phyloP scores from a whole-genome alignment of 2,888 invertebrate species.

The Ceriagrion tenellum region DNA sequence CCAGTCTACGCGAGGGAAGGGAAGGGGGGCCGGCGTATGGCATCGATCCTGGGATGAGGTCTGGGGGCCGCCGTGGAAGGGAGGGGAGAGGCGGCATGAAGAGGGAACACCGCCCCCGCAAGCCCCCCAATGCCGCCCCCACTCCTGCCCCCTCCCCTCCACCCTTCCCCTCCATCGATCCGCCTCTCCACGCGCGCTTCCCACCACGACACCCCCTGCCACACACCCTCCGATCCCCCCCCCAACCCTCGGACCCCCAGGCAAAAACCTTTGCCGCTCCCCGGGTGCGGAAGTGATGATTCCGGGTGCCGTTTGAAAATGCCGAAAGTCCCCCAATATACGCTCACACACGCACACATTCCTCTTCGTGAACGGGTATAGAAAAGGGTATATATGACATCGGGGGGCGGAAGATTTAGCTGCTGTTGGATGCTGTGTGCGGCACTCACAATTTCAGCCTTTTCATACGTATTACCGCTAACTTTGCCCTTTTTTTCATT shows the following conservation, averaged over 20 bases:
- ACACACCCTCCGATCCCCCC: not conserved
- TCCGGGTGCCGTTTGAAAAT: slow-evolving; percentile 38
- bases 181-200: not conserved
- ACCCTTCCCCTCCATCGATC: not conserved
- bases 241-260: not conserved
- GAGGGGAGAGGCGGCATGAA: not conserved
- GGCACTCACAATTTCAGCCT: slow-evolving; percentile 16
- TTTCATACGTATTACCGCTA: not conserved
- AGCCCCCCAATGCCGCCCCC: not conserved
- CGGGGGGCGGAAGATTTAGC: too few species aligned
- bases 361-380: not conserved
- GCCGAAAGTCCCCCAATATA: slow-evolving; percentile 1
- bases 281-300: slow-evolving; percentile 52
- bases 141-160: not conserved
- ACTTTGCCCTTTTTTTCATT: not conserved
- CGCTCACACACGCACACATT: not conserved
- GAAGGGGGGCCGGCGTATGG: not conserved
- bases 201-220: not conserved
- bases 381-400: not conserved
- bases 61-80: not conserved
- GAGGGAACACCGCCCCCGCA: not conserved
- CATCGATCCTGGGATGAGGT: not conserved
- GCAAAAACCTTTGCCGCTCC: slow-evolving; percentile 27
- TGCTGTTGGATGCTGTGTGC: too few species aligned
- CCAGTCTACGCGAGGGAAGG: not conserved